Percentiles rank a stretch among this genome's conserved stretches.
phyloP scores from a whole-genome alignment of 2,113 vertebrate genomes.

The Columba livia region DNA sequence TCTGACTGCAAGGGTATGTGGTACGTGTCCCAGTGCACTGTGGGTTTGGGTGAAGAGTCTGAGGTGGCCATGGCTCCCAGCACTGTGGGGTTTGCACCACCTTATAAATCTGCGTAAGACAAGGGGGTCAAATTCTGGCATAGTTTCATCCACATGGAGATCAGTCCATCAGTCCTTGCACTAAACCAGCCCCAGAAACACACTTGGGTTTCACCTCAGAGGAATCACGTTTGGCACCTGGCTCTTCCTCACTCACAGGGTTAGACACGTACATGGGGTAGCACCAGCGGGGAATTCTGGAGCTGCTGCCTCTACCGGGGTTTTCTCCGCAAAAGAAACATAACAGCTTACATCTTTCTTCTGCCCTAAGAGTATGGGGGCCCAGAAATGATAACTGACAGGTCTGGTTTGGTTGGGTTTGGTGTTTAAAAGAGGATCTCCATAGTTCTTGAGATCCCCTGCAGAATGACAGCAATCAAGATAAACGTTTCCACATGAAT shows the following conservation, averaged over 20 bases:
- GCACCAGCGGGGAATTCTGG: background rate
- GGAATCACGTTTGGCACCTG: background rate
- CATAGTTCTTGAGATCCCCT: background rate
- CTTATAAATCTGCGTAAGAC: background rate
- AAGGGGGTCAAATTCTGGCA: background rate
- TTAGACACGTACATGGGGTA: background rate
- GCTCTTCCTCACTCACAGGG: background rate
- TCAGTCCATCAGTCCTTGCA: background rate
- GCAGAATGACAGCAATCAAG: background rate
- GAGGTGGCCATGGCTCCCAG: background rate
- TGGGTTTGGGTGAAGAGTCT: background rate
- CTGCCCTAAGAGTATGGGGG: background rate
- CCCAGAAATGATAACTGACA: background rate
- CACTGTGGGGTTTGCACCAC: background rate
- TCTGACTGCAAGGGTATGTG: background rate
- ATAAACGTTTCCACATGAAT: background rate
- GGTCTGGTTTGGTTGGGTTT: background rate
- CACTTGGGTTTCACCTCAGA: background rate
- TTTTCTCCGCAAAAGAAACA: background rate
- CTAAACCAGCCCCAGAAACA: background rate
- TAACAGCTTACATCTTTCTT: background rate
- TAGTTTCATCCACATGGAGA: background rate
- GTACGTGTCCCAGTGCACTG: rapidly evolving
- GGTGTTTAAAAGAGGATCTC: background rate
- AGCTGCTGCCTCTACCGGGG: background rate